A percentile compares a stretch with the other conserved stretches of the same genome.
Evolutionary conservation across 2,797 vertebrate genomes (phyloP).

Genomic region (Passerculus sandwichensis): DNA sequence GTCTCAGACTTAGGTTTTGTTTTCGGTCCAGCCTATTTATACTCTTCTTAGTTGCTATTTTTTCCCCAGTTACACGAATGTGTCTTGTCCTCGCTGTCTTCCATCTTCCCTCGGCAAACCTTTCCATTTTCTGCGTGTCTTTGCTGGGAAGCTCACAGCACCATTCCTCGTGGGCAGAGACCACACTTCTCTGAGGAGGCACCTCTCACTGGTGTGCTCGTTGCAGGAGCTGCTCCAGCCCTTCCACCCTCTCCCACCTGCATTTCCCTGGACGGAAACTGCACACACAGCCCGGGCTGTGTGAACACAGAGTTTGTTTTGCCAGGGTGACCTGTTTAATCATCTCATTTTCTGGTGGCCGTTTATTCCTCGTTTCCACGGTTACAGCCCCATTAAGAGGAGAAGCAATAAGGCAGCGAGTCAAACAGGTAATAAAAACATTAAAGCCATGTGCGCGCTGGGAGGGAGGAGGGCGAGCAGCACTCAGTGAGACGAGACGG

Average conservation of each 20-base stretch:
- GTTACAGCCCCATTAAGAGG: conserved; percentile 99
- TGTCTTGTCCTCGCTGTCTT: background rate
- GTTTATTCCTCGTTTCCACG: conserved; percentile 99
- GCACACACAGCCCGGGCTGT: conserved; percentile 85
- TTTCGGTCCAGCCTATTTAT: conserved; percentile 53
- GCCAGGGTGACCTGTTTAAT: conserved; percentile 99
- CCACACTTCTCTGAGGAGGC: background rate
- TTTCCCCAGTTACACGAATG: background rate
- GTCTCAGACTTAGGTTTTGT: conserved; percentile 36
- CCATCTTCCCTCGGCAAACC: background rate
- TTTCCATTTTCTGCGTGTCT: background rate
- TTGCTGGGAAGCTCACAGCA: background rate
- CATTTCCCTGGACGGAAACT: conserved; percentile 76
- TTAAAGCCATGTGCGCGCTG: conserved; percentile 94
- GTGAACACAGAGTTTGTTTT: conserved; percentile 96
- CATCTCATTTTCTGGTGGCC: conserved; percentile 99
- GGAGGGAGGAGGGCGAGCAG: conserved; percentile 80
- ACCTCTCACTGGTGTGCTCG: background rate
- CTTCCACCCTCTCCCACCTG: background rate
- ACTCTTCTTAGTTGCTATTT: background rate
- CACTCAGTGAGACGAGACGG: conserved; percentile 87
- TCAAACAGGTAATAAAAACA: conserved; percentile 99
- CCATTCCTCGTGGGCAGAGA: background rate
- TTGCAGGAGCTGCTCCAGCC: background rate
- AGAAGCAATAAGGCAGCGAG: conserved; percentile 99